Percentiles rank a stretch among this genome's conserved stretches.
Conservation (phyloP, 37 sponge, comb jelly and placozoan genomes). For the Ianthella basta region DNA sequence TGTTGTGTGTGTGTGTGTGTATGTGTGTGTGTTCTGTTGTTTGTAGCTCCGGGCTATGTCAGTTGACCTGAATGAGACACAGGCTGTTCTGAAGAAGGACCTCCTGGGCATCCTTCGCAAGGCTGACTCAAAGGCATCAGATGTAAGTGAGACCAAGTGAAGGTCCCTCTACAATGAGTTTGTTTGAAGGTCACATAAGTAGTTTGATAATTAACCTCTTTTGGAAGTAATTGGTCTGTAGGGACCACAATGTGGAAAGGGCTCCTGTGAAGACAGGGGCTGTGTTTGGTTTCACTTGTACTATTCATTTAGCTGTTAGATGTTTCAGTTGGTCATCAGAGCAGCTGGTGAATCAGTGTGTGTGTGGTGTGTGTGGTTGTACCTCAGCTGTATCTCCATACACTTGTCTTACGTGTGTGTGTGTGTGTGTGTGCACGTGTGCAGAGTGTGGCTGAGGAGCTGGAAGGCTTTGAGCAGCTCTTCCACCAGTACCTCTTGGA, state of each 20-base stretch:
- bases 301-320: no score
- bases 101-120: slow-evolving; percentile 4
- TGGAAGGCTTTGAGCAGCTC: slow-evolving; percentile 59
- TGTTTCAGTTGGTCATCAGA: no score
- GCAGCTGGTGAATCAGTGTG: no score
- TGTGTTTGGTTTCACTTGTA: no score
- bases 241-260: no score
- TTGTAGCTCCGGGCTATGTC: slow-evolving; percentile 26
- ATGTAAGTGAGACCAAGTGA: slow-evolving; percentile 12
- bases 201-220: no score
- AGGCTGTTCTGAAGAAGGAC: slow-evolving; percentile 31
- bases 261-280: no score
- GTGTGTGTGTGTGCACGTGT: background rate
- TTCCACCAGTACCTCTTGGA: slow-evolving; percentile 67
- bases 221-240: no score
- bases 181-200: no score
- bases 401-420: background rate
- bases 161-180: no score
- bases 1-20: background rate
- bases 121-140: background rate
- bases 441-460: slow-evolving; percentile 36
- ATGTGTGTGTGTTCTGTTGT: background rate
- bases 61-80: slow-evolving; percentile 15
- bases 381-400: background rate
- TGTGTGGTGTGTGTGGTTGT: background rate